Evolutionary conservation across 2,797 vertebrate species (phyloP), one percentile per base, ranked within the genome.

Genomic region (Hyperoplus immaculatus): DNA sequence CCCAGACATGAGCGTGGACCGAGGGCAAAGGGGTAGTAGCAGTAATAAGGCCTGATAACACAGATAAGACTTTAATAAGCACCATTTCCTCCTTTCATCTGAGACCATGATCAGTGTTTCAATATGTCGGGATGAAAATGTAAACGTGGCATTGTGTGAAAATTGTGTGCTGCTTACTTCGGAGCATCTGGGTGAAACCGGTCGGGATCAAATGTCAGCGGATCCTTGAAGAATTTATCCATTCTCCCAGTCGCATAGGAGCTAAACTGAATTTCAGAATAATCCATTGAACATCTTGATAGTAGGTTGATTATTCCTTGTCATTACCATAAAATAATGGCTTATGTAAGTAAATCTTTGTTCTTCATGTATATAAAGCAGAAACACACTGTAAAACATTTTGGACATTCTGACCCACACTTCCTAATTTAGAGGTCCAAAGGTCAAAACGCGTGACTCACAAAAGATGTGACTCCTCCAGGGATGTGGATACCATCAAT

Each of bases 1-100:
- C 97, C 97, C 0, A 98, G 95, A 70, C 97, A 98, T 39, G 96
- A 93, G 1, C 97, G 96, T 21, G 96, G 96, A 1, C 97, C 97
- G 56, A 99, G 90, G 1, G 96, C 89, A 88, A 99, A 99, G 1
- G 97, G 97, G 76, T 94, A 98, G 87, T 98, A 97, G 82, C 95
- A 96, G 88, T 95, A 98, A 77, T 97, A 95, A 0, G 97, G 97
- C 90, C 97, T 99, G 61, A 1, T 7, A 29, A 72, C 80, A 66
- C 1, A 82, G 62, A 87, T 1, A 47, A 69, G 9, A 72, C 4
- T 1, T 57, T 1, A 60, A 36, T 63, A n/a, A 11, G 13, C 14
- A 18, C 5, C 38, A 14, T 9, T 47, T 13, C 13, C 0, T 61
- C 4, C 12, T 43, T 75, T 49, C 5, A 49, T 63, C 5, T 61